Evolutionary conservation across 1,140 invertebrate species (phyloP).

Genomic region (Bombus soroeensis): DNA sequence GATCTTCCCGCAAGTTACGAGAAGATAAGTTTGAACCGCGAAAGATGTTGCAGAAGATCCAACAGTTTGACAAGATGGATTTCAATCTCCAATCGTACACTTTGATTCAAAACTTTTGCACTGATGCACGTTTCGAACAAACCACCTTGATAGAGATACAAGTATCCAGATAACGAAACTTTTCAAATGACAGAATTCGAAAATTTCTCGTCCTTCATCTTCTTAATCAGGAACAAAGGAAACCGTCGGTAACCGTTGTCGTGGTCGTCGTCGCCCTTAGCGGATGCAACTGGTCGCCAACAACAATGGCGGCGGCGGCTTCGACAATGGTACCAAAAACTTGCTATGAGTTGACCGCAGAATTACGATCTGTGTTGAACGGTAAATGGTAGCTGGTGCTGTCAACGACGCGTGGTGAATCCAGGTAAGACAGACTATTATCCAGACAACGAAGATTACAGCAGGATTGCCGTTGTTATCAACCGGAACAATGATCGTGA

Average conservation of each 20-base stretch:
- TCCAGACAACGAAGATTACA: background rate
- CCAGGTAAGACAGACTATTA: background rate
- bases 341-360: background rate
- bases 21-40: background rate
- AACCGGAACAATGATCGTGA: background rate
- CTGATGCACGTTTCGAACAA: background rate
- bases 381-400: conserved; percentile 3
- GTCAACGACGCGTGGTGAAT: conserved; percentile 12
- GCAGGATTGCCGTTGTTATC: conserved; percentile 3
- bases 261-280: background rate
- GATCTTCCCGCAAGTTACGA: background rate
- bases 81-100: background rate
- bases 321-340: conserved; percentile 27
- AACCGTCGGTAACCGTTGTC: background rate
- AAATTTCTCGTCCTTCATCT: background rate
- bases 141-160: background rate
- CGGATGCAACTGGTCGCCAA: conserved; percentile 6
- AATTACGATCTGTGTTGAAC: background rate
- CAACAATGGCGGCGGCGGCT: conserved; percentile 12
- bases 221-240: background rate
- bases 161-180: background rate
- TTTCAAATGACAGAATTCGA: background rate
- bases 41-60: background rate
- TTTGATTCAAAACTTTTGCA: background rate
- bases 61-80: background rate